Conservation (phyloP, 2,113 vertebrate genomes). For the Falco punctatus region DNA sequence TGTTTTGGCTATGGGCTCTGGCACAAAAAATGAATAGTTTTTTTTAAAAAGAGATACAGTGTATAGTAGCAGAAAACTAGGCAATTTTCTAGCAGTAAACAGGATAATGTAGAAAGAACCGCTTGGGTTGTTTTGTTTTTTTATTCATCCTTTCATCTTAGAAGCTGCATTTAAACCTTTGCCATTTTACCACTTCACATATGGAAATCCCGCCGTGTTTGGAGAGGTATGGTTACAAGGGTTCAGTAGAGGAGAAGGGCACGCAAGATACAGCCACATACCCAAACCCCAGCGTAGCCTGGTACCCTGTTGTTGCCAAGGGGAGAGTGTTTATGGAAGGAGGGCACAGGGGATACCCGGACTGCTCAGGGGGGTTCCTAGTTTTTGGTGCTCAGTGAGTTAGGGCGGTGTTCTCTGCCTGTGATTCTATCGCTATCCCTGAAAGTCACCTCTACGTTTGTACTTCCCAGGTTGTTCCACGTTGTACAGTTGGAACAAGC, state of each 20-base stretch:
- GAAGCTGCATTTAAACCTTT: neutral
- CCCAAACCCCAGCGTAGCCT: fast-evolving
- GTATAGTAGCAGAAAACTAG: neutral
- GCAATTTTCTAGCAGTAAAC: neutral
- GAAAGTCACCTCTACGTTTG: neutral
- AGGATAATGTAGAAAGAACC: neutral
- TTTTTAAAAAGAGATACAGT: neutral
- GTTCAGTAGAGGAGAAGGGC: neutral
- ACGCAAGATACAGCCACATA: neutral
- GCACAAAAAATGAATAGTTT: neutral
- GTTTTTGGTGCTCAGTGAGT: neutral
- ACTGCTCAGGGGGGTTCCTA: neutral
- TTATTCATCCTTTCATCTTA: neutral
- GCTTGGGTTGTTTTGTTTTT: neutral
- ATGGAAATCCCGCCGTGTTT: no score
- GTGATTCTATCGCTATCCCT: no score
- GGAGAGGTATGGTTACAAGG: fast-evolving
- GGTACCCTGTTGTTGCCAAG: neutral
- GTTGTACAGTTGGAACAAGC: neutral
- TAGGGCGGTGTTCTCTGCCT: fast-evolving
- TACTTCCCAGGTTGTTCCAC: neutral
- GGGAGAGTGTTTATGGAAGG: neutral
- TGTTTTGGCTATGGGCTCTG: neutral
- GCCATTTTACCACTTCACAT: neutral
- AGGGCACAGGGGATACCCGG: neutral